These are phyloP conservation scores for Lithophane ornitopus DNA, from an alignment of 2,888 invertebrate species.

Conservation along the genomic window DNA sequence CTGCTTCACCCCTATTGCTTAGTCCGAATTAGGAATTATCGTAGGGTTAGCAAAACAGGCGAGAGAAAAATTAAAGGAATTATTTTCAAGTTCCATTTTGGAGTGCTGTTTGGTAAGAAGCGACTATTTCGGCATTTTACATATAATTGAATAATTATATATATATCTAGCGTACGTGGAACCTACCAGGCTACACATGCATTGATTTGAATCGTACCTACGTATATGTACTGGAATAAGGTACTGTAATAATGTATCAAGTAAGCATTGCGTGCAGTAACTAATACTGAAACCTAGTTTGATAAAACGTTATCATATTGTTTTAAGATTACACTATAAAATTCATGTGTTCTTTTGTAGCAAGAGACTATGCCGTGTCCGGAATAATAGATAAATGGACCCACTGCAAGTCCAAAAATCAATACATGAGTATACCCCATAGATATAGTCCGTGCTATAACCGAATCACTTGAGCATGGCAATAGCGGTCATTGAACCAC, in stretches of 20 bases:
- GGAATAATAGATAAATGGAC: neutral
- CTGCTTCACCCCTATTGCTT: constrained; percentile 85
- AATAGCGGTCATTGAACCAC: no score
- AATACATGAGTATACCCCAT: no score
- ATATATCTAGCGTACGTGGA: neutral
- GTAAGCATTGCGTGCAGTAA: neutral
- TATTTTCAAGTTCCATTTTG: neutral
- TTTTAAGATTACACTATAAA: neutral
- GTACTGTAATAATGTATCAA: no score
- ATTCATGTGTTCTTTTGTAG: neutral
- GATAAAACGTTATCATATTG: neutral
- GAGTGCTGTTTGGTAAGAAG: neutral
- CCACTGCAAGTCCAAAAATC: no score
- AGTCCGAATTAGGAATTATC: constrained; percentile 84
- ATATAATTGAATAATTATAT: neutral
- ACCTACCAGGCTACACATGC: neutral
- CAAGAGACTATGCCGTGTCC: no score
- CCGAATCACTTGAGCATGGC: no score
- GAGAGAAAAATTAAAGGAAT: neutral
- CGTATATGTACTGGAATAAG: neutral
- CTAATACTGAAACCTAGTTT: neutral
- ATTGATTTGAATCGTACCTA: neutral
- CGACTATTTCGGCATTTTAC: neutral
- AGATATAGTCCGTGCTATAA: no score
- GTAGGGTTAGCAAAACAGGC: constrained; percentile 75